A percentile compares a stretch with the other conserved stretches of the same genome.
Evolutionary conservation across 2,113 vertebrate genomes (phyloP).

Genomic region (Nasalis larvatus): DNA sequence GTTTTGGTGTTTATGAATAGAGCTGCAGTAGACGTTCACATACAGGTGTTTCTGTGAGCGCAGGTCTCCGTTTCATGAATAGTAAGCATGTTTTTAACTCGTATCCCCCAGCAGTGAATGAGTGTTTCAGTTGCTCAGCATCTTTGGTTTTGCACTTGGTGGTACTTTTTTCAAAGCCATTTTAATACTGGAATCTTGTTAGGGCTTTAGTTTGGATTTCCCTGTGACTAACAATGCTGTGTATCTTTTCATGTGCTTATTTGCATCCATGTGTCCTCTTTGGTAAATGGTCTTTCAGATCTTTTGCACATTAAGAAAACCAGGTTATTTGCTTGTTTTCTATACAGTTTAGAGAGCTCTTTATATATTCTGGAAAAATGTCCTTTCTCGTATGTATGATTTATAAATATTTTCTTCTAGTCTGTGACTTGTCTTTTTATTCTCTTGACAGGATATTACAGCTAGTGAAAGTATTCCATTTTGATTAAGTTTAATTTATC

Average conservation of each 20-base stretch:
- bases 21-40: rapidly evolving
- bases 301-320: background rate
- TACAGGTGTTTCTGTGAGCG: background rate
- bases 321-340: background rate
- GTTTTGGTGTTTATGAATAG: background rate
- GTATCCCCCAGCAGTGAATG: rapidly evolving
- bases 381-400: background rate
- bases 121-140: background rate
- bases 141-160: too few species aligned
- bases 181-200: background rate
- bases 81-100: background rate
- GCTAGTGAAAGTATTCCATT: background rate
- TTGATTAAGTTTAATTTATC: background rate
- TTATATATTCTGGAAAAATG: background rate
- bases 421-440: background rate
- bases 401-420: background rate
- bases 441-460: background rate
- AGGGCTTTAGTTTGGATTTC: background rate
- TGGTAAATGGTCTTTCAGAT: background rate
- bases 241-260: rapidly evolving
- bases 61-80: background rate
- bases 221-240: rapidly evolving
- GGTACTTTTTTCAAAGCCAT: rapidly evolving
- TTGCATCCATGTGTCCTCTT: background rate
- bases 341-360: background rate